Conservation (phyloP, 2,113 vertebrate genomes). For the Rhodinocichla rosea region DNA sequence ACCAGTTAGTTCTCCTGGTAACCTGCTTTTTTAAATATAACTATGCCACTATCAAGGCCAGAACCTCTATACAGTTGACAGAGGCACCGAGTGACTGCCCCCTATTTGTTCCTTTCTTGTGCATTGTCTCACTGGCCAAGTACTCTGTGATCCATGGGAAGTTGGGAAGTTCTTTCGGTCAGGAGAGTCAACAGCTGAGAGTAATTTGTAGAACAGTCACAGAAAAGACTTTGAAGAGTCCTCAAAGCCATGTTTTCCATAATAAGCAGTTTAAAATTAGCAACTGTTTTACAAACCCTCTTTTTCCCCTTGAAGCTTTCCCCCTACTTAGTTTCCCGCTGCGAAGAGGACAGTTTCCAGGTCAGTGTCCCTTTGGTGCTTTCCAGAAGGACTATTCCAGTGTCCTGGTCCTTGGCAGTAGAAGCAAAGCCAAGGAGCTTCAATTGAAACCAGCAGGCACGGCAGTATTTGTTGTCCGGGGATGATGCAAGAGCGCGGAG, state of each 20-base stretch:
- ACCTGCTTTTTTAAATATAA: not conserved
- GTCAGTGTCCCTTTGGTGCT: not conserved
- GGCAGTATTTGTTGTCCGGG: fast-evolving
- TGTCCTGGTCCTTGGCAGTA: not conserved
- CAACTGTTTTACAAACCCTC: not conserved
- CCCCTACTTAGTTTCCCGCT: not conserved
- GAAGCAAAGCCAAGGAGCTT: not conserved
- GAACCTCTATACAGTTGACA: not conserved
- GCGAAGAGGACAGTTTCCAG: not conserved
- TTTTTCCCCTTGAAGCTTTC: not conserved
- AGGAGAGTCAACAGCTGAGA: not conserved
- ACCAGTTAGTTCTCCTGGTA: not conserved
- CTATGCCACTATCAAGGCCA: not conserved
- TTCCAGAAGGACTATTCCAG: not conserved
- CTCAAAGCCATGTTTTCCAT: not conserved
- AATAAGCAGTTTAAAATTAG: not conserved
- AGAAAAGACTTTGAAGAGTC: not conserved
- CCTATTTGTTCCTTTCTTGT: not conserved
- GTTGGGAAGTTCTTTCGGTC: not conserved
- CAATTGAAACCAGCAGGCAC: not conserved
- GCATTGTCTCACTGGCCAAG: not conserved
- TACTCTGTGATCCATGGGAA: not conserved
- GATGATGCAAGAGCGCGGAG: not conserved
- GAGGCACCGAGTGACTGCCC: not conserved
- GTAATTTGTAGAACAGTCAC: not conserved